phyloP scores from a whole-genome alignment of 2,888 invertebrate genomes.

The Drosophila paranaensis region DNA sequence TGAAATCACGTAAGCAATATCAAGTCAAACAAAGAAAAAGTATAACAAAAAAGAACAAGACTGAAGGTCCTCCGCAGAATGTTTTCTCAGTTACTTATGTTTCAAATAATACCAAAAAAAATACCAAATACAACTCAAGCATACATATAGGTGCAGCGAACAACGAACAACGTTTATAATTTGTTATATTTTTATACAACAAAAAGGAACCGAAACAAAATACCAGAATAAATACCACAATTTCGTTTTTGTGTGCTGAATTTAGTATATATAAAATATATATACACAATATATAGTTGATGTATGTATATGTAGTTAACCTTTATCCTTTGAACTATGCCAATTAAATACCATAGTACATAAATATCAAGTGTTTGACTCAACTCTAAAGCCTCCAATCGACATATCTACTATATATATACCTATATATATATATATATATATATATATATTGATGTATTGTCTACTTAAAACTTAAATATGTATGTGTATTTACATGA shows the following conservation, averaged over 20 bases:
- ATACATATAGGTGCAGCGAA: constrained; percentile 51
- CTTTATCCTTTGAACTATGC: constrained; percentile 66
- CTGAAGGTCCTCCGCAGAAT: constrained; percentile 80
- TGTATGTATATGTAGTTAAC: constrained; percentile 39
- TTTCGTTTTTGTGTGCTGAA: constrained; percentile 59
- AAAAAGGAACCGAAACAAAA: constrained; percentile 11
- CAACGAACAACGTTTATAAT: constrained; percentile 76
- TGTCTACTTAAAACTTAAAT: constrained; percentile 64
- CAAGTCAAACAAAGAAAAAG: constrained; percentile 15
- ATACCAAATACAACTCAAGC: constrained; percentile 44
- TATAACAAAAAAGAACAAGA: constrained; percentile 51
- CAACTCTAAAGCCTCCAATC: constrained; percentile 70
- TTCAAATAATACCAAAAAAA: constrained; percentile 30
- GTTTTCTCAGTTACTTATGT: constrained; percentile 63
- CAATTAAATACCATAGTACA: constrained; percentile 55
- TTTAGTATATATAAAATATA: constrained; percentile 29
- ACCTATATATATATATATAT: constrained; percentile 33
- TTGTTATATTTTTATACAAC: constrained; percentile 77
- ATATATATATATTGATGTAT: constrained; percentile 65
- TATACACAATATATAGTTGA: constrained; percentile 13
- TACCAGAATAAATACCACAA: constrained; percentile 29
- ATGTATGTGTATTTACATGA: constrained; percentile 40
- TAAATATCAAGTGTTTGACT: constrained; percentile 65
- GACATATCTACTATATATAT: constrained; percentile 35
- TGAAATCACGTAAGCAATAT: constrained; percentile 66